Conservation (phyloP, 2,797 vertebrate species). For the Pterois miles region DNA sequence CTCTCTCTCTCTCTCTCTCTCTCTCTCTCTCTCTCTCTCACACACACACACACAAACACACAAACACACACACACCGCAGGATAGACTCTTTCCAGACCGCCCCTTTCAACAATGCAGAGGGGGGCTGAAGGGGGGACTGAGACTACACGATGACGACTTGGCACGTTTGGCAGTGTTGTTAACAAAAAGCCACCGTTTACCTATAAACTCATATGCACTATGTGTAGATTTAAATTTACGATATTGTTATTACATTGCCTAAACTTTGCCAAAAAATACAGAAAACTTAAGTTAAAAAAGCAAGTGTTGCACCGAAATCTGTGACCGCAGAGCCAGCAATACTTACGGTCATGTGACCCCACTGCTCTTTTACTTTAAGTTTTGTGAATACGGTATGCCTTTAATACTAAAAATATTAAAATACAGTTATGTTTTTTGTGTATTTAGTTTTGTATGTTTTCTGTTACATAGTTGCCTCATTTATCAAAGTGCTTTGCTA, state of each 20-base stretch:
- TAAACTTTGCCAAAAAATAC: too few relatives aligned
- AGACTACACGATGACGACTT: constrained; percentile 49
- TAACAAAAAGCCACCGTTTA: background rate
- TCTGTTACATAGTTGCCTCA: too few relatives aligned
- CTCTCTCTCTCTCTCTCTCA: background rate
- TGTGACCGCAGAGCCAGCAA: too few relatives aligned
- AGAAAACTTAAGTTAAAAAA: too few relatives aligned
- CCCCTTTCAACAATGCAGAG: constrained; percentile 74
- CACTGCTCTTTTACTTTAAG: too few relatives aligned
- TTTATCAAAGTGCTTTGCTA: too few relatives aligned
- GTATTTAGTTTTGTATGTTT: too few relatives aligned
- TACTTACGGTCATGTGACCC: too few relatives aligned
- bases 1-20: constrained; percentile 37
- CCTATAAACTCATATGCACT: background rate
- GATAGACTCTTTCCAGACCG: constrained; percentile 81
- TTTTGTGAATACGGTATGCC: too few relatives aligned
- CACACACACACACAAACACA: background rate
- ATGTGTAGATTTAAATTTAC: background rate
- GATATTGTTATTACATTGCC: background rate
- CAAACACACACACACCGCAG: constrained; percentile 41
- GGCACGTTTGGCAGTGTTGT: constrained; percentile 12
- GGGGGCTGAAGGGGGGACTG: constrained; percentile 59
- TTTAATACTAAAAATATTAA: too few relatives aligned
- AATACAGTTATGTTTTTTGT: too few relatives aligned
- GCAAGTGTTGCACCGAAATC: too few relatives aligned